Percentiles rank a stretch among this genome's conserved stretches.
These are phyloP conservation scores for Drosophila novamexicana DNA, from an alignment of 1,140 invertebrate species.

Conservation along the genomic window DNA sequence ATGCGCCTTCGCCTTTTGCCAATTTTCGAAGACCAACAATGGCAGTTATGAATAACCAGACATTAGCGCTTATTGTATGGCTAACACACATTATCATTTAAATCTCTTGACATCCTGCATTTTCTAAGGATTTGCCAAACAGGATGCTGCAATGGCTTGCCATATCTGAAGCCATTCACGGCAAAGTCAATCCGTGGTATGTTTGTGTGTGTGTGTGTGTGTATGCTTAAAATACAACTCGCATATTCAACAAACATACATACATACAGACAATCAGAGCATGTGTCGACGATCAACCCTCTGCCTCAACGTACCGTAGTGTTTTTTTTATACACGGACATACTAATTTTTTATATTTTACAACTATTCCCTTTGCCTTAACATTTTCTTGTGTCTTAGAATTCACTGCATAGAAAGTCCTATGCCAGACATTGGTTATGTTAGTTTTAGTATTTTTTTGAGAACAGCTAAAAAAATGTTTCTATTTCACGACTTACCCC, in stretches of 20 bases:
- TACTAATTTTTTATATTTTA: too few species aligned
- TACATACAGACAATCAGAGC: neutral
- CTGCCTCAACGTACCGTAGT: neutral
- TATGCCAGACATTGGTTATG: too few species aligned
- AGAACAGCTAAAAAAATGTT: too few species aligned
- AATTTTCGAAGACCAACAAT: conserved; percentile 58
- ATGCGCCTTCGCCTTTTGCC: conserved; percentile 8
- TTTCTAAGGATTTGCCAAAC: conserved; percentile 64
- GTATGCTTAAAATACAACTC: neutral
- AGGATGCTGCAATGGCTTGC: conserved; percentile 76
- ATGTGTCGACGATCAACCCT: conserved; percentile 10
- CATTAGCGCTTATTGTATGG: conserved; percentile 35
- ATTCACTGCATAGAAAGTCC: too few species aligned
- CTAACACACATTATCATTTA: conserved; percentile 55
- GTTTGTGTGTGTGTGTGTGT: conserved; percentile 8
- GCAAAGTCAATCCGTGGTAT: conserved; percentile 29
- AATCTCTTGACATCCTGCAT: conserved; percentile 67
- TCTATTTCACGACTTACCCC: too few species aligned
- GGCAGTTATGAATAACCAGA: conserved; percentile 58
- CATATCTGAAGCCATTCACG: conserved; percentile 66
- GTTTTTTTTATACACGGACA: too few species aligned
- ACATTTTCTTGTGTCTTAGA: too few species aligned
- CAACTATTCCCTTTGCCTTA: too few species aligned
- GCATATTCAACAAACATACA: neutral
- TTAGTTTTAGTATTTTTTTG: too few species aligned